Base-by-base conservation (phyloP, 2,113 vertebrate species). In the Cyphomyrus discorhynchus region DNA sequence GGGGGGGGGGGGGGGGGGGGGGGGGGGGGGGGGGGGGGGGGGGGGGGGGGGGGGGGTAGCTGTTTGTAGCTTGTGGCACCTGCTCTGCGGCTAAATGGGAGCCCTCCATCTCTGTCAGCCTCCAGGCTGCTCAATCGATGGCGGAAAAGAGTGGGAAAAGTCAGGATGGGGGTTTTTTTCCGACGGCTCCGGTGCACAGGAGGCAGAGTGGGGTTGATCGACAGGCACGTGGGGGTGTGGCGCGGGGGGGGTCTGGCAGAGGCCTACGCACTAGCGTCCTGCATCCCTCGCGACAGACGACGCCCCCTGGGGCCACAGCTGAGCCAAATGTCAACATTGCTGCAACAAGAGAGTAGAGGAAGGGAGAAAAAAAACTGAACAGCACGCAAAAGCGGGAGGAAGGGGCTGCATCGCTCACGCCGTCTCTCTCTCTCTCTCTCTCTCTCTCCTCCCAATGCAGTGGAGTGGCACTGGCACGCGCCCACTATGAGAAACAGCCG, bases 401-500 rank as follows among this genome's bases (percentile, higher is more conserved):
- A 53, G 35, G 90, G 89, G 19, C 17, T 6, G 3, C 46, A 45
- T 56, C 35, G 45, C 49, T 42, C 62, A 77, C 49, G 21, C 35
- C 77, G 90, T 58, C 21, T 82, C 91, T 89, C 47, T 85, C 85
- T 35, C 3, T 35, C 47, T 19, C 39, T 35, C 47, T 19, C 39
- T 35, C 47, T 19, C 39, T 35, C 47, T 19, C 39, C 13, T 2
- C 90, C 77, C 89, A 77, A 87, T 27, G 3, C 96, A 99, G 98
- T 35, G 98, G 98, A 0, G 97, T 98, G 80, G 98, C 97, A 86
- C 94, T 99, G 92, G 97, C 98, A 39, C 96, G 98, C 8, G 98
- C 98, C 58, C 98, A 99, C 92, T 99, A 98, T 45, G 98, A 99
- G 96, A 99, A 99, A 94, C 98, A 99, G 95, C 98, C 98, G 0